These are phyloP conservation scores for Dusona sp. DNA, from an alignment of 2,888 invertebrate genomes.

Conservation along the genomic window DNA sequence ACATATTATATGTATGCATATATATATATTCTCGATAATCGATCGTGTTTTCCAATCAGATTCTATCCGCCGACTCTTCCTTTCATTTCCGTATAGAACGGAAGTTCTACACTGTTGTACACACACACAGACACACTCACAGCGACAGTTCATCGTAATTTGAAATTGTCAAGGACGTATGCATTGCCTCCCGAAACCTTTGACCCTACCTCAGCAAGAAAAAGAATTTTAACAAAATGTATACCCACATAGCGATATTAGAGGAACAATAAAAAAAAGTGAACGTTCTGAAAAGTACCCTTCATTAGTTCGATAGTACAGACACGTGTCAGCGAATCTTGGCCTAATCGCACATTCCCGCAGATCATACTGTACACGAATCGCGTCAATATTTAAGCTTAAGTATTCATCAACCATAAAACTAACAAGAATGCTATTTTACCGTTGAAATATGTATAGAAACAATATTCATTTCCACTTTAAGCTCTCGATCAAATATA, in stretches of 20 bases:
- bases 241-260: conserved; percentile 20
- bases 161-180: conserved; percentile 54
- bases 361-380: conserved; percentile 42
- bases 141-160: conserved; percentile 49
- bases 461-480: background rate
- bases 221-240: conserved; percentile 35
- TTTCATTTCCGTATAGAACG: conserved; percentile 57
- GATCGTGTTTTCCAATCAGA: conserved; percentile 66
- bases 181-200: conserved; percentile 54
- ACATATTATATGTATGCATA: conserved; percentile 20
- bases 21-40: conserved; percentile 53
- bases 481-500: background rate
- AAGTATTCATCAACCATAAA: conserved; percentile 43
- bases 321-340: conserved; percentile 52
- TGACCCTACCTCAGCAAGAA: conserved; percentile 55
- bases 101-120: conserved; percentile 51
- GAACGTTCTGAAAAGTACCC: conserved; percentile 53
- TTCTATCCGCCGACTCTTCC: conserved; percentile 65
- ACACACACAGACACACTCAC: background rate
- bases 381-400: conserved; percentile 55
- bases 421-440: background rate
- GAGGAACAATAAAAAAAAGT: conserved; percentile 8
- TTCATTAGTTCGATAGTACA: conserved; percentile 55
- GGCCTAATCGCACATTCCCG: conserved; percentile 62
- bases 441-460: background rate